These are phyloP conservation scores for Acleris sparsana DNA, from an alignment of 2,888 invertebrate genomes.

Conservation along the genomic window DNA sequence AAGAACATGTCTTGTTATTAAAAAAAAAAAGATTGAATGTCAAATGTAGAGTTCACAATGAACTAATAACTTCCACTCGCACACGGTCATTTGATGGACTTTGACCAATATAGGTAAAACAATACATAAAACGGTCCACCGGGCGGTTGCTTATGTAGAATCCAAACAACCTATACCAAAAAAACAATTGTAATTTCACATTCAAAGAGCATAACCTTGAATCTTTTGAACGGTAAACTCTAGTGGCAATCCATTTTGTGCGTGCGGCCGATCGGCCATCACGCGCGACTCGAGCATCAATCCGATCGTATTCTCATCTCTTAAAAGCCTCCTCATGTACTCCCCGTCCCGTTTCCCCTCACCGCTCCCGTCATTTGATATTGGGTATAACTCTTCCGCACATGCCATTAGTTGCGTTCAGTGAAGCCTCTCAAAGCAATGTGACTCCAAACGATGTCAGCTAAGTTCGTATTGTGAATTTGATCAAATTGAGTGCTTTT, in stretches of 20 bases:
- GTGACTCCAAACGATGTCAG: conserved; percentile 15
- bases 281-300: conserved; percentile 45
- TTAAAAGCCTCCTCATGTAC: conserved; percentile 43
- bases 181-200: too few relatives aligned
- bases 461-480: conserved; percentile 21
- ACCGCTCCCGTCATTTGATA: conserved; percentile 32
- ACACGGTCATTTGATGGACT: too few relatives aligned
- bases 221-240: too few relatives aligned
- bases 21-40: too few relatives aligned
- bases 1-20: too few relatives aligned
- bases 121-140: too few relatives aligned
- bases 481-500: conserved; percentile 25
- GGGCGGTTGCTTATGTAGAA: too few relatives aligned
- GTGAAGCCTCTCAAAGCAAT: conserved; percentile 7
- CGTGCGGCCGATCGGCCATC: conserved; percentile 43
- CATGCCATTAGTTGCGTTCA: conserved; percentile 30
- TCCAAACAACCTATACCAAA: too few relatives aligned
- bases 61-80: too few relatives aligned
- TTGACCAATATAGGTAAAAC: too few relatives aligned
- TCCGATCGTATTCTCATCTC: conserved; percentile 46
- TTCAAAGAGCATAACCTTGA: too few relatives aligned
- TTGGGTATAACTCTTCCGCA: conserved; percentile 32
- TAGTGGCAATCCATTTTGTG: conserved; percentile 42
- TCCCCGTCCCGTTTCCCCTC: conserved; percentile 5
- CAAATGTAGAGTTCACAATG: too few relatives aligned